Conservation (phyloP, 2,113 vertebrate species). For the Elephas maximus region DNA sequence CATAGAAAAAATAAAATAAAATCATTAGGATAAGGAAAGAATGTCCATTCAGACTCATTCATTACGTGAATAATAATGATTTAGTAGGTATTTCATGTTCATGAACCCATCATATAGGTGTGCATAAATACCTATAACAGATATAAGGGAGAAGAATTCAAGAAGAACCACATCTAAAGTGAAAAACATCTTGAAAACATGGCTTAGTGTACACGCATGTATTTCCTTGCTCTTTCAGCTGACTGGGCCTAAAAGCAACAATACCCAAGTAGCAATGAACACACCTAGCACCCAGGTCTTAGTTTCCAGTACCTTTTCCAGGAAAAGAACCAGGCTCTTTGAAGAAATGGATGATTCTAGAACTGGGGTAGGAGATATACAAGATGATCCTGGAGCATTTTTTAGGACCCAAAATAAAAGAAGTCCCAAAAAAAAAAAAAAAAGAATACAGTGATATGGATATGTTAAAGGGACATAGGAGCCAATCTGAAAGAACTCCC, state of each 20-base stretch:
- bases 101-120: background rate
- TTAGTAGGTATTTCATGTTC: background rate
- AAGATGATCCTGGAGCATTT: background rate
- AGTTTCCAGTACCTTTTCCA: background rate
- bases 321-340: background rate
- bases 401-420: background rate
- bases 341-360: background rate
- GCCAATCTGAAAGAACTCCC: too few species aligned
- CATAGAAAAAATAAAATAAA: background rate
- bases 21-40: background rate
- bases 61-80: background rate
- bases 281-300: background rate
- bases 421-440: background rate
- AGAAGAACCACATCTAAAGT: background rate
- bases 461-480: background rate
- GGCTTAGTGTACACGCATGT: background rate
- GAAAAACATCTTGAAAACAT: background rate
- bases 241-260: background rate
- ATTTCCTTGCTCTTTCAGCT: background rate
- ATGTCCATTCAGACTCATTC: background rate
- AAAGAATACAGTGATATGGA: background rate
- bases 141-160: background rate
- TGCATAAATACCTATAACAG: background rate
- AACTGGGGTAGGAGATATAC: background rate
- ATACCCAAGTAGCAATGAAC: background rate